Base-by-base conservation (phyloP, 2,113 vertebrate genomes). In the Sinocyclocheilus rhinocerous region DNA sequence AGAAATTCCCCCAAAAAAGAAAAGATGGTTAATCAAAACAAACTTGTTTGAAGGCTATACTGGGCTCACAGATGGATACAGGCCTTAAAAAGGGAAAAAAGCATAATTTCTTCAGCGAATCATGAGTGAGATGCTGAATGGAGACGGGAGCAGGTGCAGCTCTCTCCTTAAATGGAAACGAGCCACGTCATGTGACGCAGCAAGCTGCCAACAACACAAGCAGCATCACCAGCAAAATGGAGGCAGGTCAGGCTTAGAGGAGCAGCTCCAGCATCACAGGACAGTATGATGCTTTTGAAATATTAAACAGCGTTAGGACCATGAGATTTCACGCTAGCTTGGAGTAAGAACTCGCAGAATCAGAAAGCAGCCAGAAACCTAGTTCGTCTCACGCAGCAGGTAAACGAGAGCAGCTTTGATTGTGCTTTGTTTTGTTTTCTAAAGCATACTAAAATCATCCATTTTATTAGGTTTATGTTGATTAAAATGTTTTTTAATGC, bases 141-240 rank as follows among this genome's bases (percentile, higher is more conserved):
- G 81, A 78, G 80, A 80, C 69, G 77, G 86, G 91, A 92, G 93
- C 93, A 95, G 92, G 94, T 93, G 93, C 90, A 91, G 92, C 91
- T 83, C 87, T 84, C 89, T 92, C 92, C 88, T 88, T 89, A 79
- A 87, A 87, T 90, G 92, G 92, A 90, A 87, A 88, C 59, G 50
- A 67, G 2, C 86, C 87, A 87, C 91, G 91, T 94, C 92, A 93
- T 86, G 87, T 94, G 94, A 90, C 29, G 90, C 92, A 92, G 88
- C 63, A 72, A 29, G 88, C 45, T 86, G 92, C 90, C 92, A 93
- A 94, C 93, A 96, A 94, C 93, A 95, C 91, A 93, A 81, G 91
- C 92, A 91, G 91, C 93, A 92, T 93, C 89, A 88, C 84, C 88
- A 91, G 92, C 90, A 94, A 94, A 92, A 96, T 94, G 93, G 94